phyloP scores from a whole-genome alignment of 92 coral and sea anemone species.

The Muricea muricata region DNA sequence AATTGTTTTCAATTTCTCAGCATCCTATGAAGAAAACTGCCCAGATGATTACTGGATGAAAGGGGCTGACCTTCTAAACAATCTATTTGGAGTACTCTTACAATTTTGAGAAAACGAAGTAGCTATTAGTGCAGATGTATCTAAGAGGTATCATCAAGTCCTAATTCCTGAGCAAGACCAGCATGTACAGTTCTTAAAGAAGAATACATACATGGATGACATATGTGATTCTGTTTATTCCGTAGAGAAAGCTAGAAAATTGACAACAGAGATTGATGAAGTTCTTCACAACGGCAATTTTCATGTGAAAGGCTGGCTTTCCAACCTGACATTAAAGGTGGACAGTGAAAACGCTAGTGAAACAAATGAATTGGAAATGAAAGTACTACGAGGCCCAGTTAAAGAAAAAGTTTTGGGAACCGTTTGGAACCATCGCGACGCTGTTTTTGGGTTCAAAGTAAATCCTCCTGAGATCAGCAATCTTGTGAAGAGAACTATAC shows the following conservation, averaged over 20 bases:
- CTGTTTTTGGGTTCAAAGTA: slow-evolving; percentile 35
- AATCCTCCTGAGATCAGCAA: background rate
- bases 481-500: slow-evolving; percentile 37
- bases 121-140: slow-evolving; percentile 24
- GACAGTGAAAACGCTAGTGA: slow-evolving; percentile 16
- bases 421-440: slow-evolving; percentile 33
- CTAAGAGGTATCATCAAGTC: slow-evolving; percentile 40
- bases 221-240: slow-evolving; percentile 31
- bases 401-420: slow-evolving; percentile 46
- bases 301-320: slow-evolving; percentile 33
- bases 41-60: slow-evolving; percentile 42
- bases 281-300: slow-evolving; percentile 33
- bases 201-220: slow-evolving; percentile 12
- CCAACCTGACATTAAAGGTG: slow-evolving; percentile 10
- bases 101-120: slow-evolving; percentile 28
- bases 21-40: slow-evolving; percentile 41
- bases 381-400: slow-evolving; percentile 13
- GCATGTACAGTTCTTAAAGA: slow-evolving; percentile 18
- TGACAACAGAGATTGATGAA: slow-evolving; percentile 38
- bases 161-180: slow-evolving; percentile 14
- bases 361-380: background rate
- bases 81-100: slow-evolving; percentile 24
- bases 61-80: slow-evolving; percentile 48
- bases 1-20: slow-evolving; percentile 64
- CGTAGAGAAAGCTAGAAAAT: slow-evolving; percentile 6